Evolutionary conservation across 2,113 vertebrate species (phyloP).

Genomic region (Ciconia boyciana): DNA sequence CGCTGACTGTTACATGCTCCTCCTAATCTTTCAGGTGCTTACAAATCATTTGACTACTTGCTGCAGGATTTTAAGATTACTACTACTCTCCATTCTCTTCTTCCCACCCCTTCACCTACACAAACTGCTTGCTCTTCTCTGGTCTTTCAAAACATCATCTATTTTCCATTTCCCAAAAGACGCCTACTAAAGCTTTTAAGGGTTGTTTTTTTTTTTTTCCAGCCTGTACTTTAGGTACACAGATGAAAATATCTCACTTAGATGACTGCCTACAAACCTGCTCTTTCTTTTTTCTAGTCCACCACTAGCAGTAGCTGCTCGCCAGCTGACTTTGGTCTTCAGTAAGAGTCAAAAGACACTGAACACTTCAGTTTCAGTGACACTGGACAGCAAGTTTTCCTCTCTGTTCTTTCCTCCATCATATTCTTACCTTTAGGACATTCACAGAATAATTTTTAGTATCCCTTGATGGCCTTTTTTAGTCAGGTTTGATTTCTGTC

Average conservation of each 20-base stretch:
- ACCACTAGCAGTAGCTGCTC: background rate
- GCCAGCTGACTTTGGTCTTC: background rate
- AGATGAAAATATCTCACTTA: background rate
- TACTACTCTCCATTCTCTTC: background rate
- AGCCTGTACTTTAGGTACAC: background rate
- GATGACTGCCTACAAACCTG: background rate
- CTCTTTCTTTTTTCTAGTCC: background rate
- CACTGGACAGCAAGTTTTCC: background rate
- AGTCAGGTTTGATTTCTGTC: background rate
- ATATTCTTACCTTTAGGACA: background rate
- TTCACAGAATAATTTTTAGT: background rate
- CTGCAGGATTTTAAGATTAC: background rate
- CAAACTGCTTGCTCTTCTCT: rapidly evolving
- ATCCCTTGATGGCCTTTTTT: background rate
- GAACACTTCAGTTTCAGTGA: background rate
- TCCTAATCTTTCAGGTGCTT: background rate
- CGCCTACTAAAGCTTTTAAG: background rate
- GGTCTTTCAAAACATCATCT: background rate
- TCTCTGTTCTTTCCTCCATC: background rate
- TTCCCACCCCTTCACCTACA: background rate
- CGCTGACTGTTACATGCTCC: rapidly evolving
- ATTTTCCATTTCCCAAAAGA: background rate
- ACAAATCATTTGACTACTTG: background rate
- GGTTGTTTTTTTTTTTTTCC: background rate
- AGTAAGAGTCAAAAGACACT: background rate